A percentile compares a stretch with the other conserved stretches of the same genome.
phyloP scores from a whole-genome alignment of 2,797 vertebrate species.

The Cottoperca gobio region DNA sequence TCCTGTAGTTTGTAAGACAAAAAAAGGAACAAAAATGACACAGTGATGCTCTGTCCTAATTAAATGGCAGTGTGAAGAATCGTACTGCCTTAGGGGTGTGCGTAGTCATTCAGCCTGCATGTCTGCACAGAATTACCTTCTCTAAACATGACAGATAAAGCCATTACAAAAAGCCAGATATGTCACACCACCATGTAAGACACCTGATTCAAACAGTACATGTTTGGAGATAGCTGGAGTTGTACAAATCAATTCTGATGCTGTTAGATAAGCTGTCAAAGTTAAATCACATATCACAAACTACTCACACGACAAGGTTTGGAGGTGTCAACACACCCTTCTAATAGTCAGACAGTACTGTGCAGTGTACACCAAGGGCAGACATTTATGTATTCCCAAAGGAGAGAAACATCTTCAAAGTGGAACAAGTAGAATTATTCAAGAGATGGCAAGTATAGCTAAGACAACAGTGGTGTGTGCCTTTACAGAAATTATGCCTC shows the following conservation, averaged over 20 bases:
- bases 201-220: conserved; percentile 13
- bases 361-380: conserved; percentile 41
- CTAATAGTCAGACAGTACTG: conserved; percentile 32
- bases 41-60: conserved; percentile 20
- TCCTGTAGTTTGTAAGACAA: conserved; percentile 23
- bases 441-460: conserved; percentile 53
- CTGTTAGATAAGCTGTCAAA: conserved; percentile 13
- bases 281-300: no score
- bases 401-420: conserved; percentile 63
- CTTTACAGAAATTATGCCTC: conserved; percentile 39
- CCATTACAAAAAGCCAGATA: conserved; percentile 29
- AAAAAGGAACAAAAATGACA: conserved; percentile 17
- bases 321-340: conserved; percentile 36
- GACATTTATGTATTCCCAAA: conserved; percentile 48
- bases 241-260: conserved; percentile 5
- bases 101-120: conserved; percentile 26
- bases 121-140: conserved; percentile 37
- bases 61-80: conserved; percentile 45
- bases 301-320: no score
- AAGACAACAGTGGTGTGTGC: conserved; percentile 51
- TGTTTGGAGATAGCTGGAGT: not conserved
- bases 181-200: conserved; percentile 10
- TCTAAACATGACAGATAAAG: conserved; percentile 48
- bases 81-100: conserved; percentile 18
- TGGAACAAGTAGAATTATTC: conserved; percentile 76